Base-by-base conservation (phyloP, 2,113 vertebrate genomes). In the Tringa solitaria region DNA sequence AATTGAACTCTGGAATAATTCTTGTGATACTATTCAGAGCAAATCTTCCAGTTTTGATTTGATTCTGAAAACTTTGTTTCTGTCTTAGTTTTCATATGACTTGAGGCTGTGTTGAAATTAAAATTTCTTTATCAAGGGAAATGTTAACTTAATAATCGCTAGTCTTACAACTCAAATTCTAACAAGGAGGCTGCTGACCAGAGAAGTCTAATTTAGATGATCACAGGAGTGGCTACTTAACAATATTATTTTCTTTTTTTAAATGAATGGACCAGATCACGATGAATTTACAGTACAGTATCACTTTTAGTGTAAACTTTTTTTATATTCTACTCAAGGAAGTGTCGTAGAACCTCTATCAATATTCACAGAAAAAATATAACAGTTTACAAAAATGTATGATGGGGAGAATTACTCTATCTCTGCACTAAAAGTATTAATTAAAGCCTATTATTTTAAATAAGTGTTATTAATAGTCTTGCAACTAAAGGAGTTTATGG, bases 191-290 rank as follows among this genome's bases (percentile, higher is more conserved):
- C 54, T 93, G 53, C 60, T 75, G 41, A 87, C 60, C 51, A 93
- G 46, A 87, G 92, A 88, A 63, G 73, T 84, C 72, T 69, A 86
- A 80, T 64, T 57, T 50, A 78, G 9, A 46, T 76, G 60, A 85
- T 69, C 16, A 68, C 3, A n/a, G 39, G 30, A 81, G 15, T 43
- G 95, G 79, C 73, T 97, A 91, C 97, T 92, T 95, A 91, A 94
- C 59, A 82, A 74, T 92, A 94, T 35, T 60, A 67, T 56, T 90
- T 95, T 79, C 65, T 94, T 97, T 97, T 97, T 90, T n/a, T 90
- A 93, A 93, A 76, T 88, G 57, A 95, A 96, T 70, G 88, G 51
- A 96, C 94, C 89, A 70, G 59, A 69, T 96, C 93, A 41, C 20
- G 18, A 87, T 93, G 69, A 94, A 95, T 73, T 95, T 95, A 65